Conservation (phyloP, 2,113 vertebrate genomes). For the cattle (Bos taurus) region ARS-UCD2.0 NC_037329.1:107925001-107925500, state of each 20-base stretch:
- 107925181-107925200: background rate
- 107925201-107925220: background rate
- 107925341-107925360: background rate
- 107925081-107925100: background rate
- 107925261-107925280: background rate
- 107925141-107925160: background rate
- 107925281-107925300: background rate
- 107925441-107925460: background rate
- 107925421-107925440: background rate
- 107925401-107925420: background rate
- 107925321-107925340: background rate
- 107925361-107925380: background rate
- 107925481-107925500: background rate
- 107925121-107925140: background rate
- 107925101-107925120: background rate
- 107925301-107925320: background rate
- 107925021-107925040: background rate
- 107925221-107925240: background rate
- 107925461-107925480: background rate
- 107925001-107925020: background rate
- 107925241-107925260: background rate
- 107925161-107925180: background rate
- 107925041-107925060: background rate
- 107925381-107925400: background rate
- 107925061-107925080: background rate